These are phyloP conservation scores for Galeopterus variegatus DNA, from an alignment of 2,113 vertebrate species.

Conservation along the genomic window DNA sequence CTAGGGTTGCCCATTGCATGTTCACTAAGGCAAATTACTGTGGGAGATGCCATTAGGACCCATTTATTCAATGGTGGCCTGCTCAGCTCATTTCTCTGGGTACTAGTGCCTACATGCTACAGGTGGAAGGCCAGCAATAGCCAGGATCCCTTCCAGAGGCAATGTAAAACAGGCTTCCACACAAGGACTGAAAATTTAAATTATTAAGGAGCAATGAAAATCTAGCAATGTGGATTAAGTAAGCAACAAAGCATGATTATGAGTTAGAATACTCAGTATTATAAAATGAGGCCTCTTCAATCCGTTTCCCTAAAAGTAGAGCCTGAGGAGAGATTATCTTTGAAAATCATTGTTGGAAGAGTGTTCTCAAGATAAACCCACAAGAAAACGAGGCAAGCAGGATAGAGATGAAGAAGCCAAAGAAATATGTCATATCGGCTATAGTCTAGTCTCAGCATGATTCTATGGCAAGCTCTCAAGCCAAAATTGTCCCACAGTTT, in stretches of 20 bases:
- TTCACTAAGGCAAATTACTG: background rate
- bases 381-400: background rate
- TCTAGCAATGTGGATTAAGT: background rate
- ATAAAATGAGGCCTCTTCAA: background rate
- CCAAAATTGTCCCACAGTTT: background rate
- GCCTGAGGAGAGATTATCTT: background rate
- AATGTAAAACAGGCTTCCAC: background rate
- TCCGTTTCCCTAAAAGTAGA: background rate
- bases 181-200: background rate
- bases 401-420: background rate
- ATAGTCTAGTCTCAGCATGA: background rate
- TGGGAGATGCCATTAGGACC: background rate
- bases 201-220: background rate
- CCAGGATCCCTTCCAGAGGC: background rate
- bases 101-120: background rate
- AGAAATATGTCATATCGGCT: background rate
- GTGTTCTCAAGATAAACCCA: background rate
- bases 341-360: background rate
- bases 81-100: background rate
- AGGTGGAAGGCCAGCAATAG: background rate
- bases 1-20: background rate
- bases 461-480: background rate
- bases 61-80: background rate
- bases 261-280: background rate
- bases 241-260: background rate